phyloP scores from a whole-genome alignment of 2,797 vertebrate species.

The Chaetophractus vellerosus region DNA sequence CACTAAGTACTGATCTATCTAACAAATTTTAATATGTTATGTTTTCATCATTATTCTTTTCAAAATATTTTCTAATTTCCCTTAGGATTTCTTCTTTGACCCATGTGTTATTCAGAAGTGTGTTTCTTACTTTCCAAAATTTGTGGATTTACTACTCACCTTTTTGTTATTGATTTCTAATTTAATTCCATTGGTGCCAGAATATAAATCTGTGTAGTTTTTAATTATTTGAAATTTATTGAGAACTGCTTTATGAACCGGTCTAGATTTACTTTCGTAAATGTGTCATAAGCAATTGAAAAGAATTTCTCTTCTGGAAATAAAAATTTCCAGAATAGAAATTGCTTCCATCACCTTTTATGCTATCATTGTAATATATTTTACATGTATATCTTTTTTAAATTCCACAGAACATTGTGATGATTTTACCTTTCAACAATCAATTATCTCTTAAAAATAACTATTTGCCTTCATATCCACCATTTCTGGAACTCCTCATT shows the following conservation, averaged over 20 bases:
- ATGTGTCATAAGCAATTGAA: not conserved
- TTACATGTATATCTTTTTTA: conserved; percentile 7
- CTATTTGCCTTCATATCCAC: not conserved
- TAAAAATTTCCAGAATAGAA: too few relatives aligned
- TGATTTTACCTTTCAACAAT: not conserved
- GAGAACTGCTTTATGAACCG: not conserved
- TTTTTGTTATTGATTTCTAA: conserved; percentile 15
- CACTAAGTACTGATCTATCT: not conserved
- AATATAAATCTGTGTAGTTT: not conserved
- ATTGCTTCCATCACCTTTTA: not conserved
- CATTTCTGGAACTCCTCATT: not conserved
- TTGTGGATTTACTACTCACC: not conserved
- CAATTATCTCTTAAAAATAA: not conserved
- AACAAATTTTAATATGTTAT: not conserved
- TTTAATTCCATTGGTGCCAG: not conserved
- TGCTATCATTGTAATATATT: not conserved
- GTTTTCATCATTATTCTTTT: not conserved
- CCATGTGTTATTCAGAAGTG: not conserved
- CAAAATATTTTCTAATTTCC: too few relatives aligned
- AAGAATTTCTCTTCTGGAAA: too few relatives aligned
- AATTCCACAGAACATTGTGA: not conserved
- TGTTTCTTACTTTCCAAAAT: too few relatives aligned
- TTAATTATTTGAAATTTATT: conserved; percentile 26
- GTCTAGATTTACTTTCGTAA: not conserved
- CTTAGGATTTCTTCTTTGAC: too few relatives aligned